Conservation (phyloP, 2,888 invertebrate genomes). For the Cataglyphis cursor region DNA sequence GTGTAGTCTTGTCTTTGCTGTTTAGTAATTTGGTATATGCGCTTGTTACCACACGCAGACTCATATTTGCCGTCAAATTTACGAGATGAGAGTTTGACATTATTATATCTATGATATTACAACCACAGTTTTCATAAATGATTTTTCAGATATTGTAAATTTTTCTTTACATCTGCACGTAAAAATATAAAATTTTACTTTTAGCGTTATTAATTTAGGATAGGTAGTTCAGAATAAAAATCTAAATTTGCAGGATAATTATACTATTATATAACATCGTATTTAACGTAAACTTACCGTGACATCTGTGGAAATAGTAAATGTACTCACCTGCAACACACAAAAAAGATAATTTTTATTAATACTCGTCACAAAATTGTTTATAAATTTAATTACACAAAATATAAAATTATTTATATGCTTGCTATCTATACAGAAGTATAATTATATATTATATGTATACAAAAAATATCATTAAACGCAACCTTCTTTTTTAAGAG, state of each 20-base stretch:
- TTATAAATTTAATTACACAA: not conserved
- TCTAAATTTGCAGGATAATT: not conserved
- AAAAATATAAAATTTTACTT: not conserved
- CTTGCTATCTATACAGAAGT: not conserved
- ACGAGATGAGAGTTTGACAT: not conserved
- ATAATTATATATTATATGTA: not conserved
- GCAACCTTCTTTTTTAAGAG: not conserved
- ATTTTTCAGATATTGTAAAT: not conserved
- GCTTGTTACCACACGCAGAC: slow-evolving; percentile 72
- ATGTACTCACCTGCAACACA: slow-evolving; percentile 75
- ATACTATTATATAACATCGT: not conserved
- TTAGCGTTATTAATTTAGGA: not conserved
- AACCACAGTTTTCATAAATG: not conserved
- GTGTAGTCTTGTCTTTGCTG: slow-evolving; percentile 81
- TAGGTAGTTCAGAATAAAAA: not conserved
- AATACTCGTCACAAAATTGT: not conserved
- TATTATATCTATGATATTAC: not conserved
- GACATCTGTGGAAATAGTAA: not conserved
- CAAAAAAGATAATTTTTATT: slow-evolving; percentile 40
- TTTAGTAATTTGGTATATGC: slow-evolving; percentile 80
- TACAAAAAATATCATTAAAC: not conserved
- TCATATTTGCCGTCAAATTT: slow-evolving; percentile 43
- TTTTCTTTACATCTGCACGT: not conserved
- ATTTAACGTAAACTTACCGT: slow-evolving; percentile 22
- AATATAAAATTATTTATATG: not conserved